A percentile compares a stretch with the other conserved stretches of the same genome.
Evolutionary conservation across 2,888 invertebrate genomes (phyloP).

Genomic region (Campoletis raptor): DNA sequence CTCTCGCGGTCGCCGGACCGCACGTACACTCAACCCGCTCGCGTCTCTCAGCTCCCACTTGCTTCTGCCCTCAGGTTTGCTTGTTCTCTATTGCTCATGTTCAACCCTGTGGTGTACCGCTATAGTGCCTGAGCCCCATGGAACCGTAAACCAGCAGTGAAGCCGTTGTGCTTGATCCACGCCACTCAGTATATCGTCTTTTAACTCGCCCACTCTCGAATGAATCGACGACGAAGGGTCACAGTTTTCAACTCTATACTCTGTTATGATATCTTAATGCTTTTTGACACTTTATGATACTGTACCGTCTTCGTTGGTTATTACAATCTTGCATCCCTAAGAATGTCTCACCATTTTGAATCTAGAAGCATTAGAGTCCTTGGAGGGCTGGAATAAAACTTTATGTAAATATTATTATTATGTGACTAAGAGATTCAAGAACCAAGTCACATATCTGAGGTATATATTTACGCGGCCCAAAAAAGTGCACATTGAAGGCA

Average conservation of each 20-base stretch:
- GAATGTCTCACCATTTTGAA: background rate
- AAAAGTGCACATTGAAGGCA: slow-evolving; percentile 64
- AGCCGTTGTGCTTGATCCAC: slow-evolving; percentile 70
- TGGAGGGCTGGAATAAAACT: slow-evolving; percentile 26
- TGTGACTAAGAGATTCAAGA: slow-evolving; percentile 13
- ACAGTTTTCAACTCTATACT: slow-evolving; percentile 50
- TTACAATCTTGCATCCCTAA: slow-evolving; percentile 40
- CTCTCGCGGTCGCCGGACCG: slow-evolving; percentile 74
- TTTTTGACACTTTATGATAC: slow-evolving; percentile 33
- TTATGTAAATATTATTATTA: slow-evolving; percentile 47
- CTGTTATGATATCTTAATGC: slow-evolving; percentile 41
- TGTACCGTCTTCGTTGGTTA: slow-evolving; percentile 54
- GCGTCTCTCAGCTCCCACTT: slow-evolving; percentile 56
- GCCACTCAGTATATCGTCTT: slow-evolving; percentile 65
- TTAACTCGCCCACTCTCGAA: slow-evolving; percentile 44
- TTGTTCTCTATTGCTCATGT: slow-evolving; percentile 63
- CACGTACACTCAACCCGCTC: slow-evolving; percentile 69
- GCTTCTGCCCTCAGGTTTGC: slow-evolving; percentile 69
- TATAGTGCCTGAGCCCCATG: slow-evolving; percentile 52
- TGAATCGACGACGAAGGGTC: slow-evolving; percentile 35
- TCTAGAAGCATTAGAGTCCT: slow-evolving; percentile 3
- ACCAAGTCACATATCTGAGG: slow-evolving; percentile 8
- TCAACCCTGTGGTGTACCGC: slow-evolving; percentile 69
- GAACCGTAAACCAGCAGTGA: slow-evolving; percentile 72
- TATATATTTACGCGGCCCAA: slow-evolving; percentile 43